phyloP scores from a whole-genome alignment of 64 coral and sea anemone genomes.

The Acropora tenuis region DNA sequence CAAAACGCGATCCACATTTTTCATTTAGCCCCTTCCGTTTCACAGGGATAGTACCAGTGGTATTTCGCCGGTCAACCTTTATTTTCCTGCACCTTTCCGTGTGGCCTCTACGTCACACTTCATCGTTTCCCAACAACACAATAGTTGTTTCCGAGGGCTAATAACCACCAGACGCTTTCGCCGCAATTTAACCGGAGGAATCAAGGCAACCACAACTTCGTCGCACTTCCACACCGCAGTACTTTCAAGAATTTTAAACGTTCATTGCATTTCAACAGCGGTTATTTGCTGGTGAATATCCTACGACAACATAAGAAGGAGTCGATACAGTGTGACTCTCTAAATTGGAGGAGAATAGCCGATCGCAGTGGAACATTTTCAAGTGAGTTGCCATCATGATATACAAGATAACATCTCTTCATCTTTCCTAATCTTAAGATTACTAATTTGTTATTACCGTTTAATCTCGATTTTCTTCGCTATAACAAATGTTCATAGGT shows the following conservation, averaged over 20 bases:
- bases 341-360: background rate
- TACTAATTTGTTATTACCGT: background rate
- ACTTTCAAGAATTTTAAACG: background rate
- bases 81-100: background rate
- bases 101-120: background rate
- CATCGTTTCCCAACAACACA: background rate
- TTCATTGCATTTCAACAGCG: background rate
- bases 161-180: background rate
- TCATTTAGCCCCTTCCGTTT: background rate
- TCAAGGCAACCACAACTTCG: background rate
- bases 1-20: background rate
- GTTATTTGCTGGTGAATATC: background rate
- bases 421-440: background rate
- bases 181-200: background rate
- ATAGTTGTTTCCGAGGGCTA: background rate
- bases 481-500: no score
- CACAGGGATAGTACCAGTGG: background rate
- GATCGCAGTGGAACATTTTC: background rate
- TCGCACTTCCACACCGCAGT: background rate
- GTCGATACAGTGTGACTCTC: background rate
- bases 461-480: background rate
- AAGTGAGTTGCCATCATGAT: background rate
- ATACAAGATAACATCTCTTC: background rate
- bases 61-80: background rate
- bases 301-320: background rate